phyloP scores from a whole-genome alignment of 2,888 invertebrate species.

The Timandra comae region DNA sequence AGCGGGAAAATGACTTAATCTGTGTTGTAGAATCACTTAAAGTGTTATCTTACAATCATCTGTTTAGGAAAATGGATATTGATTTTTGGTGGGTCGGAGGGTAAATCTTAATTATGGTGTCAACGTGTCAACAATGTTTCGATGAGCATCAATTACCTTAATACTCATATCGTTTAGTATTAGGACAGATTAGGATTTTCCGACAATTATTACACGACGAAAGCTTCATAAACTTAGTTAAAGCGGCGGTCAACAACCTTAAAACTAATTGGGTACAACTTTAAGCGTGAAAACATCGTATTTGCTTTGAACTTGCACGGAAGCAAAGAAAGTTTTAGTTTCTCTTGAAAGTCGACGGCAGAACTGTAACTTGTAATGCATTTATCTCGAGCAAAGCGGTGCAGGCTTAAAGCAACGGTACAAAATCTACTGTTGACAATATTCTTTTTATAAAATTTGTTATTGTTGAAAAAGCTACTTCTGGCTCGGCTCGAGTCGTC shows the following conservation, averaged over 20 bases:
- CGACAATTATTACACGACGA: too few species aligned
- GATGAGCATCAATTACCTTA: too few species aligned
- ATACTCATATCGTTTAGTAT: too few species aligned
- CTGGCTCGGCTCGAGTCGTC: constrained; percentile 26
- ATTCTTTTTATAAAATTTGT: constrained; percentile 32
- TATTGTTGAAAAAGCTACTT: constrained; percentile 22
- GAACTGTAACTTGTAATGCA: constrained; percentile 19
- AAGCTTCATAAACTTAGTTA: too few species aligned
- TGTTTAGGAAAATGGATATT: too few species aligned
- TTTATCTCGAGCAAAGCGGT: constrained; percentile 24
- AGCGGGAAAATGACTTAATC: constrained; percentile 20
- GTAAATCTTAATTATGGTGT: too few species aligned
- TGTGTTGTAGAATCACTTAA: constrained; percentile 1
- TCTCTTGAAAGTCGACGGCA: constrained; percentile 18
- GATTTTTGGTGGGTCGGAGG: too few species aligned
- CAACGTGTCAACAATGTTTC: neutral
- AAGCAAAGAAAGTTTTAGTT: constrained; percentile 16
- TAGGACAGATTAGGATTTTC: too few species aligned
- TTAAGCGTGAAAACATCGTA: constrained; percentile 16
- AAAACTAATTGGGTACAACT: constrained; percentile 17
- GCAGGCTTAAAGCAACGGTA: constrained; percentile 32
- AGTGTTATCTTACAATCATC: too few species aligned
- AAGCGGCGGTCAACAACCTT: constrained; percentile 12
- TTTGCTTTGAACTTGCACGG: constrained; percentile 13
- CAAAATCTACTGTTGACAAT: constrained; percentile 38